These are phyloP conservation scores for Orthosia cruda DNA, from an alignment of 2,888 invertebrate genomes.

Conservation along the genomic window DNA sequence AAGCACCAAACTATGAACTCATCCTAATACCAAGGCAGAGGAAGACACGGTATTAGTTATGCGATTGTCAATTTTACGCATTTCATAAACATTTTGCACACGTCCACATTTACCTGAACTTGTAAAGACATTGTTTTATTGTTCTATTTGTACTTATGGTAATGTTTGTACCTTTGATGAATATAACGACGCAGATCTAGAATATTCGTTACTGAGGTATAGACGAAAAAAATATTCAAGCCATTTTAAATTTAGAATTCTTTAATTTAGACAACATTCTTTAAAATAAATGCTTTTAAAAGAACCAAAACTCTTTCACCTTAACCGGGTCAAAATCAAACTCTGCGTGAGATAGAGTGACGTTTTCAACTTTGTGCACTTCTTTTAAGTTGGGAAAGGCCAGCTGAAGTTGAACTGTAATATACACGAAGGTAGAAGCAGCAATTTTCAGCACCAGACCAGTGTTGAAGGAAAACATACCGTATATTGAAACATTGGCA, in stretches of 20 bases:
- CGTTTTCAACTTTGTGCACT: slow-evolving; percentile 49
- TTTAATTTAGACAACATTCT: background rate
- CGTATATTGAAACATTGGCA: slow-evolving; percentile 72
- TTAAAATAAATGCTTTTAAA: slow-evolving; percentile 19
- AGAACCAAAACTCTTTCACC: slow-evolving; percentile 58
- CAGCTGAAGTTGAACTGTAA: slow-evolving; percentile 82
- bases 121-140: slow-evolving; percentile 28
- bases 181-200: background rate
- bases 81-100: slow-evolving; percentile 38
- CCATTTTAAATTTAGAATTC: background rate
- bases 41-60: slow-evolving; percentile 22
- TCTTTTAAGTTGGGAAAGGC: slow-evolving; percentile 72
- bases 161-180: slow-evolving; percentile 2
- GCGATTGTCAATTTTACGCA: slow-evolving; percentile 46
- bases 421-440: slow-evolving; percentile 80
- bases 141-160: slow-evolving; percentile 2
- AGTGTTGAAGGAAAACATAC: slow-evolving; percentile 73
- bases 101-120: slow-evolving; percentile 17
- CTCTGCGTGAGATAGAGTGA: slow-evolving; percentile 23
- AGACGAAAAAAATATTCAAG: background rate
- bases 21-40: slow-evolving; percentile 22
- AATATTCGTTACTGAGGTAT: background rate
- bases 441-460: slow-evolving; percentile 73
- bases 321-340: slow-evolving; percentile 40
- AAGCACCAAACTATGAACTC: background rate